Base-by-base conservation (phyloP, 2,113 vertebrate genomes). In the Nothoprocta pentlandii region DNA sequence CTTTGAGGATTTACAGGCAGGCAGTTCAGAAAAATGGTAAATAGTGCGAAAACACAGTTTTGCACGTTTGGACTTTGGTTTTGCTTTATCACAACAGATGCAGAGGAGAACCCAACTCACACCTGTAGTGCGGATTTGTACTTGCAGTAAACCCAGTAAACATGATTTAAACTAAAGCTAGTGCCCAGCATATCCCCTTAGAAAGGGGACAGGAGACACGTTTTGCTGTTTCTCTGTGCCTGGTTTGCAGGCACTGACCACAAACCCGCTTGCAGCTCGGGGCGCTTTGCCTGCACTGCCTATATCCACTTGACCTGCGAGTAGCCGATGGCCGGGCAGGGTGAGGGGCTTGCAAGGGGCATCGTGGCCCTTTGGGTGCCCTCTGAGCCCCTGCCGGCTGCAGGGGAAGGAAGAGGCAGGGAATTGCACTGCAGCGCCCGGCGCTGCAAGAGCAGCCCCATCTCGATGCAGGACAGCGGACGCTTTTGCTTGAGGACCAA, bases 401-500 rank as follows among this genome's bases (percentile, higher is more conserved):
- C 81, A 53, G 62, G 16, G 49, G n/a, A 19, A 76, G 36, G 30
- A 49, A 92, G 77, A 81, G 44, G 42, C 36, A 36, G 9, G 44
- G 25, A 70, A 76, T 68, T 2, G 0, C 36, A 86, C 51, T 53
- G 86, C 77, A 79, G 74, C 77, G 82, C 49, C 41, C 2, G 6
- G 66, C 10, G 17, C 1, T 1, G 64, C 91, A 42, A 56, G 76
- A 89, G 92, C 62, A 5, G 4, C 8, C 46, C 41, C 12, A 17
- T 67, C 2, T 0, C 82, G 76, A 88, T 84, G 80, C 85, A 75
- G 82, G 54, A 80, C 46, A 25, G 63, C 88, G 71, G 91, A 91
- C 13, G 46, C 54, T 86, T 44, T 85, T 68, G 75, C 82, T 91
- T 42, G 36, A 95, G 74, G 86, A 47, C 4, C 44, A 91, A 96